These are phyloP conservation scores for Rhea americana DNA, from an alignment of 2,113 vertebrate species.

Conservation along the genomic window DNA sequence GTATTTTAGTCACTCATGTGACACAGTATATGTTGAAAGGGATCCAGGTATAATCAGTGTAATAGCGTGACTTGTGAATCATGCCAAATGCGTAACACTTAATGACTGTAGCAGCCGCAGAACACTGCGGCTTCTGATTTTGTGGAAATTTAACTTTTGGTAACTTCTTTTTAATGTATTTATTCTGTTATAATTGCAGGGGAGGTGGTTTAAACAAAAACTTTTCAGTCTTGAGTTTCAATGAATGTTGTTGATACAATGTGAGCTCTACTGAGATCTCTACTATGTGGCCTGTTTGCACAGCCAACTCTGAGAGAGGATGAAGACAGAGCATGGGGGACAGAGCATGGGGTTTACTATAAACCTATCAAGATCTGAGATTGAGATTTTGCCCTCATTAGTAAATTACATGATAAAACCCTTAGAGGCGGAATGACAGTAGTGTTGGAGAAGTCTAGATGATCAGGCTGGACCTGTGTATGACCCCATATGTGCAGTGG, in stretches of 20 bases:
- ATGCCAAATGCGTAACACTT: not conserved
- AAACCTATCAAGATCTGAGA: not conserved
- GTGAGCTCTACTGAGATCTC: not conserved
- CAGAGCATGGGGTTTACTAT: not conserved
- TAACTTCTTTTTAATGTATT: not conserved
- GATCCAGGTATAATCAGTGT: not conserved
- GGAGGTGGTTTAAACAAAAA: not conserved
- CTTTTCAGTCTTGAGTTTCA: not conserved
- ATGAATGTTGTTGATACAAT: not conserved
- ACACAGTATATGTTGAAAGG: accelerated
- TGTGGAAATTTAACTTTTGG: not conserved
- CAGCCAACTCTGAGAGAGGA: not conserved
- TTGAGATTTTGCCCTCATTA: not conserved
- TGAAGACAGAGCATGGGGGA: not conserved
- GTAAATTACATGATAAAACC: not conserved
- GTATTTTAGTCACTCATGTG: not conserved
- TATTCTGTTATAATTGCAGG: not conserved
- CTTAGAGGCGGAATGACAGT: not conserved
- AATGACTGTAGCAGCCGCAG: not conserved
- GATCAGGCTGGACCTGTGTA: not conserved
- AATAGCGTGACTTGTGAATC: not conserved
- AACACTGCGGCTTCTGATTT: not conserved
- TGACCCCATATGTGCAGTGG: not conserved
- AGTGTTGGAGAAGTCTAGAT: not conserved
- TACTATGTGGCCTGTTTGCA: not conserved